Conservation (phyloP, 1,140 invertebrate genomes). For the Pseudobourletiella spinata region DNA sequence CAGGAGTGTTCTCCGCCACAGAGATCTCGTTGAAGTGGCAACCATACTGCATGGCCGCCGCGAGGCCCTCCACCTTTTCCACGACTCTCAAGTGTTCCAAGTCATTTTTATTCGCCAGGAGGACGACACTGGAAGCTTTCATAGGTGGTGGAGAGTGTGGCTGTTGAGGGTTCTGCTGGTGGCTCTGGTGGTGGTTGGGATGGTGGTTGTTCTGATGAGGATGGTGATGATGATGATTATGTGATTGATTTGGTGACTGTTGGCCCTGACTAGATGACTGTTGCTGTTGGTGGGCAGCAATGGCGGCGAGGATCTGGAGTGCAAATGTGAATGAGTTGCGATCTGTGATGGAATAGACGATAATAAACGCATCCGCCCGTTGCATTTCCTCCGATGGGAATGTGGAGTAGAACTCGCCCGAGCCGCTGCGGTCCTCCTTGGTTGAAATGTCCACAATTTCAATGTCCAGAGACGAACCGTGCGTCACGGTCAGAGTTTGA, state of each 20-base stretch:
- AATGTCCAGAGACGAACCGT: conserved; percentile 54
- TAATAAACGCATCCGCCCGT: conserved; percentile 66
- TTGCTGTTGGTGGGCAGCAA: conserved; percentile 38
- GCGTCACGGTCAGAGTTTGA: conserved; percentile 60
- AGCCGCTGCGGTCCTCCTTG: not conserved
- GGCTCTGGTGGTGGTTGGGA: conserved; percentile 1
- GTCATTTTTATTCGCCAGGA: conserved; percentile 66
- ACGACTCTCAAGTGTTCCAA: conserved; percentile 65
- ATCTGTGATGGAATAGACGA: conserved; percentile 71
- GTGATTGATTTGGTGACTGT: conserved; percentile 4
- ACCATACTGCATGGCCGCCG: conserved; percentile 52
- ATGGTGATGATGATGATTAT: conserved; percentile 10
- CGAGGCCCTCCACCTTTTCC: conserved; percentile 57
- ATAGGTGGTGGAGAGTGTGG: conserved; percentile 3
- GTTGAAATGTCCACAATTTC: conserved; percentile 69
- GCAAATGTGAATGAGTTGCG: conserved; percentile 59
- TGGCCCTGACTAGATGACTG: not conserved
- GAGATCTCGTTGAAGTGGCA: conserved; percentile 65
- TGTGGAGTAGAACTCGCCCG: conserved; percentile 12
- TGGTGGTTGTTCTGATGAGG: not conserved
- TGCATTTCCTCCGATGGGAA: conserved; percentile 51
- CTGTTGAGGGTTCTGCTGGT: not conserved
- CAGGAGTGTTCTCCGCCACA: conserved; percentile 62
- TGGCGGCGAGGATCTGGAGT: conserved; percentile 49
- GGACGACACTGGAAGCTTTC: conserved; percentile 44